Evolutionary conservation across 1,140 invertebrate genomes (phyloP).

Genomic region (Drosophila pachea): DNA sequence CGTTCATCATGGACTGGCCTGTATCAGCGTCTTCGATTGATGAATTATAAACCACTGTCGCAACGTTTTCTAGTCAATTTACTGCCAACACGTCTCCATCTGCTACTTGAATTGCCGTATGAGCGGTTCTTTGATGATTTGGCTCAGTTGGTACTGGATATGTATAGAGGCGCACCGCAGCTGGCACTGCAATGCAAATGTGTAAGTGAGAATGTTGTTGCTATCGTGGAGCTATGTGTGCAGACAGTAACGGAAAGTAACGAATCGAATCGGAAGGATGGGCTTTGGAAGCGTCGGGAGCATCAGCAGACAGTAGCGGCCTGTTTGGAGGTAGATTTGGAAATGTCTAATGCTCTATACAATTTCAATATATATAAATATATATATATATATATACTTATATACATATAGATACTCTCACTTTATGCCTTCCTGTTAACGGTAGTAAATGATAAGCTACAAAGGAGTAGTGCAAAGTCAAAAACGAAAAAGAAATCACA

Average conservation of each 20-base stretch:
- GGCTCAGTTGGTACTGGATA: conserved; percentile 62
- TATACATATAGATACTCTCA: conserved; percentile 67
- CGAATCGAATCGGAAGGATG: conserved; percentile 59
- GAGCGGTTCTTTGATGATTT: conserved; percentile 71
- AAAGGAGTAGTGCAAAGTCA: conserved; percentile 55
- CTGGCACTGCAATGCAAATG: conserved; percentile 56
- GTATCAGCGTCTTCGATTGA: conserved; percentile 65
- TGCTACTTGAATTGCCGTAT: conserved; percentile 71
- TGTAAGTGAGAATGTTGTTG: conserved; percentile 59
- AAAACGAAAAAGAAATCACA: conserved; percentile 61
- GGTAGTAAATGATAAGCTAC: conserved; percentile 72
- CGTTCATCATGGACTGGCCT: conserved; percentile 68
- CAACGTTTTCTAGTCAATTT: conserved; percentile 79
- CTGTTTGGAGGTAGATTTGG: conserved; percentile 60
- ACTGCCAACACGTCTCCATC: conserved; percentile 71
- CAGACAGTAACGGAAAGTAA: conserved; percentile 65
- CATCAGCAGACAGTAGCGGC: conserved; percentile 67
- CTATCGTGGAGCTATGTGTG: conserved; percentile 52
- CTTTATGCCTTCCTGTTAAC: conserved; percentile 75
- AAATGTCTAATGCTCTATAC: not conserved
- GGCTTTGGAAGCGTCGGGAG: conserved; percentile 62
- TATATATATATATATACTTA: not conserved
- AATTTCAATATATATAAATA: not conserved
- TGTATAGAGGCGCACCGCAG: conserved; percentile 50
- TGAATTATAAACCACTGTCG: conserved; percentile 71